These are phyloP conservation scores for Leucosticte australis DNA, from an alignment of 2,113 vertebrate genomes.

Conservation along the genomic window DNA sequence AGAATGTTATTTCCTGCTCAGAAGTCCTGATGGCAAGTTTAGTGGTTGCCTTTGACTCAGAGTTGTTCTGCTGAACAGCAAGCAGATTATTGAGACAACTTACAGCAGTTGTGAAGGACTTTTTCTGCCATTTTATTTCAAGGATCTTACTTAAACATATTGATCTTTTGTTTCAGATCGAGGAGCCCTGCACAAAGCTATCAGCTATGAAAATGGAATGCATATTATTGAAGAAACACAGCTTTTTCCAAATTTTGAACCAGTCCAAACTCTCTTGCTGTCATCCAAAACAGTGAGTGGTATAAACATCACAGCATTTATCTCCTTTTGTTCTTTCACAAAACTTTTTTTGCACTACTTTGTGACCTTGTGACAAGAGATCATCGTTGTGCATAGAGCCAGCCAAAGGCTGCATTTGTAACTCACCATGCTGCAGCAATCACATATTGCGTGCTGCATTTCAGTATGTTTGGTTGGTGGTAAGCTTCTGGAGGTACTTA, in stretches of 20 bases:
- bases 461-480: background rate
- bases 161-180: slow-evolving; percentile 76
- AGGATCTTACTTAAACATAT: background rate
- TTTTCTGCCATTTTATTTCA: background rate
- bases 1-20: background rate
- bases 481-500: background rate
- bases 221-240: slow-evolving; percentile 93
- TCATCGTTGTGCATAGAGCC: fast-evolving
- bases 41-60: background rate
- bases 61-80: background rate
- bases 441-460: background rate
- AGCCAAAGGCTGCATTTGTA: background rate
- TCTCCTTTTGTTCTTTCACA: background rate
- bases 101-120: background rate
- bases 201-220: slow-evolving; percentile 81
- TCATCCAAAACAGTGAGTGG: slow-evolving; percentile 81
- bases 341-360: background rate
- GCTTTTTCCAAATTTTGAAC: slow-evolving; percentile 81
- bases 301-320: background rate
- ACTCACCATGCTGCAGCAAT: fast-evolving
- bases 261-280: slow-evolving; percentile 87
- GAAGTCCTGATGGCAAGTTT: background rate
- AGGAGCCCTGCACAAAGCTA: slow-evolving; percentile 90
- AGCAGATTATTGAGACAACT: background rate
- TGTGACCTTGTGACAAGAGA: fast-evolving